These are phyloP conservation scores for Ochropacha duplaris DNA, from an alignment of 2,888 invertebrate genomes.

Conservation along the genomic window DNA sequence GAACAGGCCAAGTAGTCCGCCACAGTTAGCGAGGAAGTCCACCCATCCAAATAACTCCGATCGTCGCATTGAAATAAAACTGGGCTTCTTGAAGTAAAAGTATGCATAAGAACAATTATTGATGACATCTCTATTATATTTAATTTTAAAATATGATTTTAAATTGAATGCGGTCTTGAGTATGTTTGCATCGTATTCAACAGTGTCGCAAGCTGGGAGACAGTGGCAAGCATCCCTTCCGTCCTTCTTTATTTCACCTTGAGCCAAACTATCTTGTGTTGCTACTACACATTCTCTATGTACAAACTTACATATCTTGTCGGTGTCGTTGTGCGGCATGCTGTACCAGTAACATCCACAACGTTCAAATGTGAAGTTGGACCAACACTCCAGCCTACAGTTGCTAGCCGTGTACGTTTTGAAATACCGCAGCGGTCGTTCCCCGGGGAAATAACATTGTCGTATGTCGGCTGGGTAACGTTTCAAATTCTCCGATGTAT, in stretches of 20 bases:
- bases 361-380: conserved; percentile 37
- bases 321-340: conserved; percentile 41
- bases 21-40: conserved; percentile 83
- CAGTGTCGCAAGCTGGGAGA: conserved; percentile 74
- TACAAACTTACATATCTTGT: background rate
- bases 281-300: background rate
- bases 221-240: conserved; percentile 26
- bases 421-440: conserved; percentile 45
- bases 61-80: conserved; percentile 79
- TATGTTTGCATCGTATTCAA: conserved; percentile 85
- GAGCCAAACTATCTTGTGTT: conserved; percentile 20
- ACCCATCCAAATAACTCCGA: conserved; percentile 82
- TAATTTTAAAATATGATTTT: background rate
- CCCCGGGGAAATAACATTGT: too few relatives aligned
- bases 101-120: background rate
- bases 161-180: conserved; percentile 83
- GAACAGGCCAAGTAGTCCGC: too few relatives aligned
- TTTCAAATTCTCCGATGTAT: conserved; percentile 33
- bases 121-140: too few relatives aligned
- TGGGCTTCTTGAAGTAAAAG: conserved; percentile 71
- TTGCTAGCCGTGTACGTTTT: conserved; percentile 49
- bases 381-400: conserved; percentile 49
- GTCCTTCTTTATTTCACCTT: conserved; percentile 8
- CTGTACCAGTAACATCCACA: too few relatives aligned
- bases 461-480: conserved; percentile 43